Evolutionary conservation across 2,888 invertebrate genomes (phyloP).

Genomic region (Chouioia cunea): DNA sequence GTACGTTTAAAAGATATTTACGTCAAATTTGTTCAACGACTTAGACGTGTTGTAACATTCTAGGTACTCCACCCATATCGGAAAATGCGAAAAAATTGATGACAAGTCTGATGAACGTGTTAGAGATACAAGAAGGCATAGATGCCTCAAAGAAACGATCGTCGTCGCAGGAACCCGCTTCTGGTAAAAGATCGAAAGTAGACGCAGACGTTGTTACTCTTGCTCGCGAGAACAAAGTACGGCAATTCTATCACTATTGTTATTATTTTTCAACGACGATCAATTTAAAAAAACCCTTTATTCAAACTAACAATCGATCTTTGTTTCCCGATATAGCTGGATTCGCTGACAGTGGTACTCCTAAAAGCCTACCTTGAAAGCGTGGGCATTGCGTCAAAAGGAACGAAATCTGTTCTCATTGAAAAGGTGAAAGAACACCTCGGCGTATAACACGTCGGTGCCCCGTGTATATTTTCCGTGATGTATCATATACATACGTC

Average conservation of each 20-base stretch:
- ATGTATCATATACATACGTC: too few relatives aligned
- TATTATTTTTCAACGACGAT: not conserved
- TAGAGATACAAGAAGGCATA: not conserved
- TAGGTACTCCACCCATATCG: conserved; percentile 27
- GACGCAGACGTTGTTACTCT: conserved; percentile 6
- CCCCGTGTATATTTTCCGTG: too few relatives aligned
- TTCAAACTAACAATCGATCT: not conserved
- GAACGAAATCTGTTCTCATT: conserved; percentile 40
- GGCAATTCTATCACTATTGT: not conserved
- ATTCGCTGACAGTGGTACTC: conserved; percentile 20
- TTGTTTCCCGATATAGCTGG: conserved; percentile 29
- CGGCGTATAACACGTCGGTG: too few relatives aligned
- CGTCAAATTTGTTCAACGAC: not conserved
- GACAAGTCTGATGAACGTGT: not conserved
- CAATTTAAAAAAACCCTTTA: not conserved
- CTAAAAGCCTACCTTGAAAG: conserved; percentile 26
- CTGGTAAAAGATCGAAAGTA: conserved; percentile 14
- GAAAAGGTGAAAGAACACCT: conserved; percentile 14
- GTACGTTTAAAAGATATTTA: conserved; percentile 24
- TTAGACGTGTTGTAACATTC: not conserved
- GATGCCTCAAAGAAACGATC: not conserved
- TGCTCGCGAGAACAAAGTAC: conserved; percentile 25
- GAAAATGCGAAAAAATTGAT: not conserved
- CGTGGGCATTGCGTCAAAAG: conserved; percentile 5
- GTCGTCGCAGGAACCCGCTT: not conserved